Evolutionary conservation across 2,113 vertebrate species (phyloP).

Genomic region (Tychaedon coryphoeus): DNA sequence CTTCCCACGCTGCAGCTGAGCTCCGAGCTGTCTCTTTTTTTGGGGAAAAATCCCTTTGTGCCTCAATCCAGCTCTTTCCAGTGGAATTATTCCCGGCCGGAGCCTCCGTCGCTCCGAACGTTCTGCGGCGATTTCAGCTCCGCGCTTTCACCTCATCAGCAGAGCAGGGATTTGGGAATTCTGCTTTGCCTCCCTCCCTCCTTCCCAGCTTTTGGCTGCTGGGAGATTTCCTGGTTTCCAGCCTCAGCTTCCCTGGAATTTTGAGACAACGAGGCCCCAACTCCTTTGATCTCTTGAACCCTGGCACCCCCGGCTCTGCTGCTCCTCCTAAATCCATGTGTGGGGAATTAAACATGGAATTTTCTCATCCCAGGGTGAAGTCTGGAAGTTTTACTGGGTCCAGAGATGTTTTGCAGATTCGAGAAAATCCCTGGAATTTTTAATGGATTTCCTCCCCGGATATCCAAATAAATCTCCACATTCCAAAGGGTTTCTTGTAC

Average conservation of each 20-base stretch:
- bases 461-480: not conserved
- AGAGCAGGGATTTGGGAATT: constrained; percentile 3
- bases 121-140: not conserved
- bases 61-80: not conserved
- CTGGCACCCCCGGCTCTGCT: accelerated
- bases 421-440: not conserved
- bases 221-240: not conserved
- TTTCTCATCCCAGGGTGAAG: not conserved
- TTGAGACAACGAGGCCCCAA: not conserved
- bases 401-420: not conserved
- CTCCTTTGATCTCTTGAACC: not conserved
- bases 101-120: not conserved
- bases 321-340: not conserved
- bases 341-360: not conserved
- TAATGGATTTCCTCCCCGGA: accelerated
- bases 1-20: not conserved
- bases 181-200: not conserved
- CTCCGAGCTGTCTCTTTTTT: not conserved
- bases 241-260: constrained; percentile 52
- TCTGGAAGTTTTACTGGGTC: not conserved
- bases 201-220: not conserved
- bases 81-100: accelerated
- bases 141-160: not conserved
- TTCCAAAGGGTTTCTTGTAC: not conserved
- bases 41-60: not conserved